phyloP scores from a whole-genome alignment of 2,113 vertebrate species.

The Ascaphus truei region DNA sequence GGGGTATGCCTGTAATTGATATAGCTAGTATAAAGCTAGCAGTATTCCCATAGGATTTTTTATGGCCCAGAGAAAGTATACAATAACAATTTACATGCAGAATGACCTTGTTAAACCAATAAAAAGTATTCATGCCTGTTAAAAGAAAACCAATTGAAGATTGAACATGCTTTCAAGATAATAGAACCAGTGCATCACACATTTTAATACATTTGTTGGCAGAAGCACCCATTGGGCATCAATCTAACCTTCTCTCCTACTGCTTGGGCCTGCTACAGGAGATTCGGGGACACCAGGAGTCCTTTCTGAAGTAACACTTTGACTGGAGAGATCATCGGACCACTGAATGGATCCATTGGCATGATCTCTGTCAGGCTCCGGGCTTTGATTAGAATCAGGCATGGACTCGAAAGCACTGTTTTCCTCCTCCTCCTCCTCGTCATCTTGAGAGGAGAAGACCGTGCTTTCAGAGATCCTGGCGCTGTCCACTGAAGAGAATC shows the following conservation, averaged over 20 bases:
- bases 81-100: no score
- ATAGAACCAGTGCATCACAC: no score
- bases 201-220: neutral
- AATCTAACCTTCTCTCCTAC: constrained; percentile 77
- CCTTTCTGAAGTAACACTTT: constrained; percentile 56
- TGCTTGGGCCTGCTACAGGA: constrained; percentile 76
- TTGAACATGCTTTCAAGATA: no score
- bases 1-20: no score
- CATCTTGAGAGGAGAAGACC: constrained; percentile 93
- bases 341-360: constrained; percentile 64
- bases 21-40: no score
- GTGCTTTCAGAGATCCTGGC: constrained; percentile 94
- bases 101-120: no score
- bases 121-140: no score
- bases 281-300: constrained; percentile 61
- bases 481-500: constrained; percentile 92
- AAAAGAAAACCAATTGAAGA: no score
- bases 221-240: neutral
- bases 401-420: constrained; percentile 91
- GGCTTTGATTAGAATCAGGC: constrained; percentile 69
- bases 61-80: no score
- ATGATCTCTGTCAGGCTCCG: constrained; percentile 72
- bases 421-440: constrained; percentile 89
- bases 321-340: constrained; percentile 62
- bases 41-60: no score